Conservation (phyloP, 2,113 vertebrate genomes). For the Tympanuchus pallidicinctus region DNA sequence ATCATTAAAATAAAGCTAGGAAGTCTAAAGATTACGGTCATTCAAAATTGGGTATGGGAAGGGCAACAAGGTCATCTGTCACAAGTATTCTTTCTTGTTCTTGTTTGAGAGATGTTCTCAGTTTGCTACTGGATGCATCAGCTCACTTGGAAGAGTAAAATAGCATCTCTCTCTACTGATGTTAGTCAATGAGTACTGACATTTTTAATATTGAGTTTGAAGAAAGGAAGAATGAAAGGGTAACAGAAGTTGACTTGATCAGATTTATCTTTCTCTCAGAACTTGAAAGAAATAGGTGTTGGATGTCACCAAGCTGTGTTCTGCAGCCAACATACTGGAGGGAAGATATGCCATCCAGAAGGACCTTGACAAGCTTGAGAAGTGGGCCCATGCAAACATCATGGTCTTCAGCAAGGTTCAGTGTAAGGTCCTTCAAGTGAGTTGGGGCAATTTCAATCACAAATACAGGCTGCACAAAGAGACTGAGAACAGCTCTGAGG, state of each 20-base stretch:
- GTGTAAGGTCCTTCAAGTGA: background rate
- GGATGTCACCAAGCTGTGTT: background rate
- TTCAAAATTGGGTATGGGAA: background rate
- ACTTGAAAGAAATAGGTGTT: background rate
- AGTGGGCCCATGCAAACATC: background rate
- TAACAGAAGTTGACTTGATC: background rate
- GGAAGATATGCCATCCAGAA: too few species aligned
- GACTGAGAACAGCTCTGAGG: background rate
- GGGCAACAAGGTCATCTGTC: background rate
- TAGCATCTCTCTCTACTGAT: background rate
- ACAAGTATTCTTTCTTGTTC: background rate
- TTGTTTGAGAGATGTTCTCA: background rate
- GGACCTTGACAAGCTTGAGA: too few species aligned
- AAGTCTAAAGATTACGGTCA: background rate
- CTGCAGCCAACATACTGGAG: background rate
- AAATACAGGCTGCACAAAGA: background rate
- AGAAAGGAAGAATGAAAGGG: background rate
- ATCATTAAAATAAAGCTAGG: background rate
- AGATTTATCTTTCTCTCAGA: background rate
- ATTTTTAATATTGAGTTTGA: background rate
- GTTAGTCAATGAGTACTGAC: background rate
- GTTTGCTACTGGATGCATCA: background rate
- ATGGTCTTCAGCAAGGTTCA: background rate
- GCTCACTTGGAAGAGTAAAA: background rate
- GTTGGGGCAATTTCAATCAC: background rate